Evolutionary conservation across 2,888 invertebrate species (phyloP).

Genomic region (Crocallis elinguaria): DNA sequence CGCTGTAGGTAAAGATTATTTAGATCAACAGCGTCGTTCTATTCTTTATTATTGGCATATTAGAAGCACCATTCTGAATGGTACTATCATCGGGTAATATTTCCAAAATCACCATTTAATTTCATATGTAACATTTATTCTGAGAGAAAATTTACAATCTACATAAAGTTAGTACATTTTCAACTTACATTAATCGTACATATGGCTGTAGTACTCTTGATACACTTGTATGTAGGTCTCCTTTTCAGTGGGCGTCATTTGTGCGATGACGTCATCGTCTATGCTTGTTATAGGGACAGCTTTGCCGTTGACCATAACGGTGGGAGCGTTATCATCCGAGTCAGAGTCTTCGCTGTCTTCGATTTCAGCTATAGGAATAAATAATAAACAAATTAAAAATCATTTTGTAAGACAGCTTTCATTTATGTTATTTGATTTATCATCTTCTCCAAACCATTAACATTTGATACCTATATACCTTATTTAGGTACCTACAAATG

Average conservation of each 20-base stretch:
- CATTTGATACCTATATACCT: too few species aligned
- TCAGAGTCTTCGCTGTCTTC: constrained; percentile 92
- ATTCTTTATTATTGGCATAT: too few species aligned
- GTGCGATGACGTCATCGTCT: constrained; percentile 93
- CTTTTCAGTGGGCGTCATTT: constrained; percentile 96
- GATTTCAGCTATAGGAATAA: constrained; percentile 83
- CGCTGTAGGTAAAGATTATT: too few species aligned
- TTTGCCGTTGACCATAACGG: constrained; percentile 91
- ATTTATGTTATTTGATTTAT: too few species aligned
- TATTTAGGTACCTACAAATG: too few species aligned
- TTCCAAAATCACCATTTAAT: not conserved
- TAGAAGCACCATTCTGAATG: too few species aligned
- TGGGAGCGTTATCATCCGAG: constrained; percentile 91
- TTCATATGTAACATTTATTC: constrained; percentile 13
- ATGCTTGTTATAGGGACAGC: constrained; percentile 93
- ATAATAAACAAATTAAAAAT: not conserved
- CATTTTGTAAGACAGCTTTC: too few species aligned
- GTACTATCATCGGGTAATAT: too few species aligned
- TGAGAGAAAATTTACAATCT: constrained; percentile 18
- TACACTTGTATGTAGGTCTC: constrained; percentile 97
- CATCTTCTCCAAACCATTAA: too few species aligned
- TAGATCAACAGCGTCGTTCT: too few species aligned
- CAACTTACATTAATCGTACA: constrained; percentile 87
- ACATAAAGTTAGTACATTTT: constrained; percentile 20
- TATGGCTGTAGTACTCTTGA: constrained; percentile 96